Base-by-base conservation (phyloP, 2,888 invertebrate species). In the Beris chalybata region DNA sequence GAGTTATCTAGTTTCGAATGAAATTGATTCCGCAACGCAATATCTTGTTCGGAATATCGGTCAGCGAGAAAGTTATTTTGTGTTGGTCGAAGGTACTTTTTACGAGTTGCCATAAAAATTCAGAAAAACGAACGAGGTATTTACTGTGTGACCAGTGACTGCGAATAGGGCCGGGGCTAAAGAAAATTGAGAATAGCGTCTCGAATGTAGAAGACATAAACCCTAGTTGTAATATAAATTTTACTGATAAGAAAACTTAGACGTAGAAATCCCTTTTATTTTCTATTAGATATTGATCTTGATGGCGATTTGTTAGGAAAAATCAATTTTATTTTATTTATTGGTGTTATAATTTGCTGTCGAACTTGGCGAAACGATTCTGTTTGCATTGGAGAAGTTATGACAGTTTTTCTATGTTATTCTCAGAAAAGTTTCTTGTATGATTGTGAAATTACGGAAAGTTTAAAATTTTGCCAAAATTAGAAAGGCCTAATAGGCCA, bases 31-130 rank as follows among this genome's bases (percentile, higher is more conserved):
- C 32, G 52, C 4, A 29, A 9, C 22, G 6, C 13, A 4, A 11
- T 29, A 32, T 54, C 32, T 12, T 30, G 44, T 44, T 44, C 44
- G 11, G 44, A 9, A 9, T 12, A 44, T 56, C 29, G 30, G 56
- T 56, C 56, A 44, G 44, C 44, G 13, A 44, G 44, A 56, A 44
- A 56, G 44, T 43, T 56, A 44, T 56, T 11, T 22, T 11, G 15
- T n/a, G 43, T 56, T 56, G 43, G 56, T 12, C 43, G 22, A 56
- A 15, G 56, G 56, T 43, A 44, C 22, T 22, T 56, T 56, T 56
- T 56, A 56, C 44, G 56, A 55, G 56, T 44, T 44, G 30, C 56
- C 29, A 56, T 56, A 56, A 56, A 56, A 56, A 22, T 15, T 56
- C 44, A 56, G 44, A 12, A 29, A 32, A 12, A 54, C 12, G 22